Conservation (phyloP, 2,888 invertebrate species). For the Encarsia formosa region DNA sequence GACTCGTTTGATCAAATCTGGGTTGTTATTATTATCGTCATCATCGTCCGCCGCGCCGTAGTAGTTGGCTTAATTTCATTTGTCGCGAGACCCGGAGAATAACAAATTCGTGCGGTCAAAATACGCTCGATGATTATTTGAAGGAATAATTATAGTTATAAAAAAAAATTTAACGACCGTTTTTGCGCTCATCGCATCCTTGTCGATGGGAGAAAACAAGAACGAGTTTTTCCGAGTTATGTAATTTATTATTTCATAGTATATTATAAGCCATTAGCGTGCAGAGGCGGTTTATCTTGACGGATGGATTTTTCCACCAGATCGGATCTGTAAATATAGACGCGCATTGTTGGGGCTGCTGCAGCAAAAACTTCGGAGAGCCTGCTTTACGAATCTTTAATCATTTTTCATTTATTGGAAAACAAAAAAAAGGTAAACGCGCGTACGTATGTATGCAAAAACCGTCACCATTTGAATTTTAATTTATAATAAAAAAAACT, state of each 20-base stretch:
- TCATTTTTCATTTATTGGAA: conserved; percentile 11
- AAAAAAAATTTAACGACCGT: too few relatives aligned
- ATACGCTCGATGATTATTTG: too few relatives aligned
- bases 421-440: neutral
- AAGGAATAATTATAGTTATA: too few relatives aligned
- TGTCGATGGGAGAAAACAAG: neutral
- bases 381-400: neutral
- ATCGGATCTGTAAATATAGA: too few relatives aligned
- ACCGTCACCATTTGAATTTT: conserved; percentile 15
- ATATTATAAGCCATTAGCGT: conserved; percentile 43
- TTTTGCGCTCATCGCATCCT: neutral
- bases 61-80: too few relatives aligned
- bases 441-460: conserved; percentile 1
- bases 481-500: conserved; percentile 6
- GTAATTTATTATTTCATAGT: conserved; percentile 44
- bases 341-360: too few relatives aligned
- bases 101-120: too few relatives aligned
- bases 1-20: conserved; percentile 48
- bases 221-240: conserved; percentile 28
- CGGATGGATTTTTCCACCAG: conserved; percentile 40
- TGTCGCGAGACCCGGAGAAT: too few relatives aligned
- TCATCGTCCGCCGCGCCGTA: conserved; percentile 32
- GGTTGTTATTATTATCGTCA: too few relatives aligned
- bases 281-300: conserved; percentile 37
- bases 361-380: too few relatives aligned